A percentile compares a stretch with the other conserved stretches of the same genome.
These are phyloP conservation scores for Myopa testacea DNA, from an alignment of 2,888 invertebrate species.

Conservation along the genomic window DNA sequence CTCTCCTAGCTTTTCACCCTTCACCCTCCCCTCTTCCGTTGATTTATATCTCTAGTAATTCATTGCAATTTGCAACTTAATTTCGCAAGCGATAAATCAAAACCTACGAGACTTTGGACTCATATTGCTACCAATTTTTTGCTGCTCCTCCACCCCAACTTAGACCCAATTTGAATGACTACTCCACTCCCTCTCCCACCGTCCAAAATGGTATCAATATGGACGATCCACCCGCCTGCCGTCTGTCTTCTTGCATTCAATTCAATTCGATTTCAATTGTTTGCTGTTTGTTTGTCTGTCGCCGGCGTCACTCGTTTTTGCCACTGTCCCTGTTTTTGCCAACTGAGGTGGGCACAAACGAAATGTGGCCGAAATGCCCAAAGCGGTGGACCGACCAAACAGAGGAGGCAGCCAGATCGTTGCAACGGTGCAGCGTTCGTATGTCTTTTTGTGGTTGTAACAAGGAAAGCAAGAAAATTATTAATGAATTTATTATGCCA, in stretches of 20 bases:
- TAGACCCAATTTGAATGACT: not conserved
- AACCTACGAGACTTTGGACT: constrained; percentile 10
- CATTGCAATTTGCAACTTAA: constrained; percentile 31
- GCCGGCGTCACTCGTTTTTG: not conserved
- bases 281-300: constrained; percentile 21
- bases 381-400: not conserved
- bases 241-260: not conserved
- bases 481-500: constrained; percentile 61
- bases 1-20: not conserved
- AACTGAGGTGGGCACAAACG: constrained; percentile 27
- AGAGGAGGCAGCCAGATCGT: not conserved
- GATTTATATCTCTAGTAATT: constrained; percentile 32
- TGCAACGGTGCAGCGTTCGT: constrained; percentile 7
- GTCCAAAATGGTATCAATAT: not conserved
- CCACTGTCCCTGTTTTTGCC: constrained; percentile 2
- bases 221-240: not conserved
- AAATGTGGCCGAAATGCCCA: constrained; percentile 27
- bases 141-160: not conserved
- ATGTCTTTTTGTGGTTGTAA: constrained; percentile 3
- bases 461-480: constrained; percentile 42
- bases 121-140: not conserved
- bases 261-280: constrained; percentile 21
- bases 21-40: not conserved
- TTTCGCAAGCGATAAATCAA: constrained; percentile 28
- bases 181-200: not conserved